A percentile compares a stretch with the other conserved stretches of the same genome.
These are phyloP conservation scores for Eupithecia centaureata DNA, from an alignment of 2,888 invertebrate species.

Conservation along the genomic window DNA sequence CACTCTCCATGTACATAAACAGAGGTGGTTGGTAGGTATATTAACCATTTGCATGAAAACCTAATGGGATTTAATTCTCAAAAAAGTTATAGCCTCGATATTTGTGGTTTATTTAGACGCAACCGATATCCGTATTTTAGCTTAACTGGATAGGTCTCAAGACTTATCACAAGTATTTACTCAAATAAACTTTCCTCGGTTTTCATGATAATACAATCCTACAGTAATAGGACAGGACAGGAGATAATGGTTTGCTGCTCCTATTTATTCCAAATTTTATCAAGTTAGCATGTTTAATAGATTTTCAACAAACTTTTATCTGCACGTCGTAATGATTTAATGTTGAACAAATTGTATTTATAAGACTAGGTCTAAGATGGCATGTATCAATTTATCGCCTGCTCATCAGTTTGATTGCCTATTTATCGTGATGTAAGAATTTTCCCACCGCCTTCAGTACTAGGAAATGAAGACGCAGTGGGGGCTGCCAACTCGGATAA, in stretches of 20 bases:
- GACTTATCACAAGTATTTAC: too few species aligned
- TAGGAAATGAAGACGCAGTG: constrained; percentile 60
- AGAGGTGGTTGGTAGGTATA: not conserved
- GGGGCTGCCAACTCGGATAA: constrained; percentile 62
- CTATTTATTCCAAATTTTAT: not conserved
- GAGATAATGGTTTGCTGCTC: not conserved
- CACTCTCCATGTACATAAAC: too few species aligned
- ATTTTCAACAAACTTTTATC: not conserved
- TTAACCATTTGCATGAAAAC: too few species aligned
- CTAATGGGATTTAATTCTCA: too few species aligned
- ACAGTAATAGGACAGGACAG: not conserved
- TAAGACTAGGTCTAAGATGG: not conserved
- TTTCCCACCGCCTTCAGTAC: not conserved
- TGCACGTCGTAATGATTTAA: not conserved
- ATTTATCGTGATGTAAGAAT: constrained; percentile 3
- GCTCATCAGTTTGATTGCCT: not conserved
- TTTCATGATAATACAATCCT: not conserved
- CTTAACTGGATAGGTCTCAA: too few species aligned
- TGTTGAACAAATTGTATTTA: not conserved
- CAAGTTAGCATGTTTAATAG: not conserved
- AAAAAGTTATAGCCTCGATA: too few species aligned
- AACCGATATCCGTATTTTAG: too few species aligned
- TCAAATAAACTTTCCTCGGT: not conserved
- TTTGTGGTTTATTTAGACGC: too few species aligned
- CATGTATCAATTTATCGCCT: not conserved